Evolutionary conservation across 2,797 vertebrate genomes (phyloP).

Genomic region (Lutjanus argentimaculatus): DNA sequence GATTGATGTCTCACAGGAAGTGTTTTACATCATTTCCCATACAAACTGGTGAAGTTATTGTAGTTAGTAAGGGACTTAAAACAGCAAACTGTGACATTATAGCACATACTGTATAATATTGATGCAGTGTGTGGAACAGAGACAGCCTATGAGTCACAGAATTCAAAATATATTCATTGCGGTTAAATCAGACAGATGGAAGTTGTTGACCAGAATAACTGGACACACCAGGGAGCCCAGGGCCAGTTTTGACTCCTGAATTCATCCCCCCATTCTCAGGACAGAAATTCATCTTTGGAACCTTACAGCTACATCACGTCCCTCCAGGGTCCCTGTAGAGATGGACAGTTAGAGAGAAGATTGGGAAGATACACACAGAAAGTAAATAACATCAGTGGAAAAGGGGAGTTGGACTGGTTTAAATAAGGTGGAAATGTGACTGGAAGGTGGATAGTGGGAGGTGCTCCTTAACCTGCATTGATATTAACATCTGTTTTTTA

Average conservation of each 20-base stretch:
- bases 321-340: background rate
- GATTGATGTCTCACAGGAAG: too few species aligned
- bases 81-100: too few species aligned
- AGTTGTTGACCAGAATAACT: background rate
- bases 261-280: background rate
- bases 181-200: background rate
- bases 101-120: background rate
- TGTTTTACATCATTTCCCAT: background rate
- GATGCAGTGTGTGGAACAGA: background rate
- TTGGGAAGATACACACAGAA: background rate
- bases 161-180: background rate
- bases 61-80: background rate
- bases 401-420: background rate
- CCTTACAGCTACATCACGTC: background rate
- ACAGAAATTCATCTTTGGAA: slow-evolving; percentile 2
- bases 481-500: background rate
- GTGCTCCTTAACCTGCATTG: background rate
- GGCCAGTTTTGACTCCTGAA: background rate
- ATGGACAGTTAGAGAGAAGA: background rate
- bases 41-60: background rate
- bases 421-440: background rate
- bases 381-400: too few species aligned
- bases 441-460: background rate
- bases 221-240: background rate
- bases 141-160: background rate